Percentiles rank a stretch among this genome's conserved stretches.
These are phyloP conservation scores for Hirundo rustica DNA, from an alignment of 2,797 vertebrate species.

Conservation along the genomic window DNA sequence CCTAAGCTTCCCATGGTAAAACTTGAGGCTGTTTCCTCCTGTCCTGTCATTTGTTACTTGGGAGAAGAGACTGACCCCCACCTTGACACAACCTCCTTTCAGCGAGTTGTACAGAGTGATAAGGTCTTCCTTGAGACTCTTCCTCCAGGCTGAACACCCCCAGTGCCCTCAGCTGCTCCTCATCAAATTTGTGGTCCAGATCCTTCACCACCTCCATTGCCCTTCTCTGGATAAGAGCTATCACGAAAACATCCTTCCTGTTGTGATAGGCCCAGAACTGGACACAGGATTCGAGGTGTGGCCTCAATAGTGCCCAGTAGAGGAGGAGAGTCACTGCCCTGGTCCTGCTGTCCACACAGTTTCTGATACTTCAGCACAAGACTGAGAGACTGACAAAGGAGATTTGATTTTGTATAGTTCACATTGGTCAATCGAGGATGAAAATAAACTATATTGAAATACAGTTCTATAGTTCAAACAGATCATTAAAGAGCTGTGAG, in stretches of 20 bases:
- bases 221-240: neutral
- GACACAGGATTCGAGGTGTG: rapidly evolving
- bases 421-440: neutral
- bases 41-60: neutral
- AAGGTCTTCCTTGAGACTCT: neutral
- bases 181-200: neutral
- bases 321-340: neutral
- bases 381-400: neutral
- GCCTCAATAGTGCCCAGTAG: neutral
- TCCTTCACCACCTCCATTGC: neutral
- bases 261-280: neutral
- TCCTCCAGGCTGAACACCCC: neutral
- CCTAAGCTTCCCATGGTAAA: neutral
- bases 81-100: neutral
- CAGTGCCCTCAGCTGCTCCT: neutral
- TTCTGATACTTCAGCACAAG: neutral
- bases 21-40: neutral
- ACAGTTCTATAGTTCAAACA: neutral
- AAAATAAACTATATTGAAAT: constrained; percentile 36
- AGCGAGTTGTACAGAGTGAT: neutral
- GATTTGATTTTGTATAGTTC: neutral
- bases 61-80: neutral
- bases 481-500: neutral
- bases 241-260: neutral
- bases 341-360: neutral